Evolutionary conservation across 2,797 vertebrate genomes (phyloP), one percentile per base, ranked within the genome.

Genomic region (Harpagifer antarcticus): DNA sequence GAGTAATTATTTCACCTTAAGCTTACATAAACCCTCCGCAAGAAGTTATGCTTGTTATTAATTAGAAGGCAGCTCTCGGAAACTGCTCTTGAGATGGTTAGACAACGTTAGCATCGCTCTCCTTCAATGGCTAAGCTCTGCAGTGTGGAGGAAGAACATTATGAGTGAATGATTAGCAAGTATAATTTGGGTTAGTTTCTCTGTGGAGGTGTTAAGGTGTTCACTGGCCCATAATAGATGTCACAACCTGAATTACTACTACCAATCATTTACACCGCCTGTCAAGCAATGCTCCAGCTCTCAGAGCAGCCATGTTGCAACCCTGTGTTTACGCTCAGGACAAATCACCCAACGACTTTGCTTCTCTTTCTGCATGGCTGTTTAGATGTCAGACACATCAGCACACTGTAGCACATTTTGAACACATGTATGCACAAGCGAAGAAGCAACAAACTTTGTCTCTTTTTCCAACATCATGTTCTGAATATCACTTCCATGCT

Each of bases 221-320:
- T 88, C 87, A 88, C 86, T 88, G 88, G 84, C 72, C 82, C 83
- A 78, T 93, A 91, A 92, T 89, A 84, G 84, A 88, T 91, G 90
- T 92, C 89, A 91, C 84, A 87, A 78, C 74, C 81, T 87, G 82
- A 87, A 91, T 92, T 89, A 91, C 81, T 67, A 76, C 75, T 2
- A 87, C 83, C 87, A 90, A 89, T 92, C 87, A 91, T 91, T 92
- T 83, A 92, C 90, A 73, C 74, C 27, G 33, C 67, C 77, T 76
- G 72, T 77, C 79, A 68, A 69, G 80, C 79, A 64, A 27, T 20
- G 59, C 73, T 81, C 62, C 66, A 15, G 9, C 60, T 47, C 63
- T 58, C 15, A 6, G 6, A 74, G 76, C 59, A 59, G 72, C 13
- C 64, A 17, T 37, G n/a, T 56, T 57, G 43, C 76, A 59, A 76